phyloP scores from a whole-genome alignment of 2,888 invertebrate species.

The Gari tellinella region DNA sequence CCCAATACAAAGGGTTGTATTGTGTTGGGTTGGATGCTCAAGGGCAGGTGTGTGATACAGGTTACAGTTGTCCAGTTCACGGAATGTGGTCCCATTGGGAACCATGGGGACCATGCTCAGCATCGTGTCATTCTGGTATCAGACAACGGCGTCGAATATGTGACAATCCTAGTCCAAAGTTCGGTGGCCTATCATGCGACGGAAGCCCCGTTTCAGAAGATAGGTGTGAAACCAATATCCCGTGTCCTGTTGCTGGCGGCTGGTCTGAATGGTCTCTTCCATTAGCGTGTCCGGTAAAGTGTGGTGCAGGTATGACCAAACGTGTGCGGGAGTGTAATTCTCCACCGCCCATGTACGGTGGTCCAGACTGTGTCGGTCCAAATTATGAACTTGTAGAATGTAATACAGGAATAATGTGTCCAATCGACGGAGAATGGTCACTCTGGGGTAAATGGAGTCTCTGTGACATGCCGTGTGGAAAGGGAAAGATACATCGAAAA shows the following conservation, averaged over 20 bases:
- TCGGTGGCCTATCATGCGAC: slow-evolving; percentile 23
- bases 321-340: slow-evolving; percentile 33
- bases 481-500: slow-evolving; percentile 7
- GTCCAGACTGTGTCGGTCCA: slow-evolving; percentile 25
- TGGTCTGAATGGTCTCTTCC: slow-evolving; percentile 37
- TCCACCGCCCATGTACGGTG: slow-evolving; percentile 37
- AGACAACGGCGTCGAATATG: slow-evolving; percentile 17
- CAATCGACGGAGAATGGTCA: slow-evolving; percentile 38
- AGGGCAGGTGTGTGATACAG: slow-evolving; percentile 24
- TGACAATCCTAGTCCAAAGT: slow-evolving; percentile 21
- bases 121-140: slow-evolving; percentile 24
- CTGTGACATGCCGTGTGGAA: slow-evolving; percentile 31
- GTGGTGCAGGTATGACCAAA: slow-evolving; percentile 30
- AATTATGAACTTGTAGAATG: slow-evolving; percentile 12
- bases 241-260: slow-evolving; percentile 34
- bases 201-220: slow-evolving; percentile 14
- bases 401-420: slow-evolving; percentile 27
- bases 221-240: slow-evolving; percentile 7
- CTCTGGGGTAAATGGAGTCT: slow-evolving; percentile 21
- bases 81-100: slow-evolving; percentile 43
- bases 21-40: slow-evolving; percentile 26
- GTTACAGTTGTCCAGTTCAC: slow-evolving; percentile 21
- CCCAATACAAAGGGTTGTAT: slow-evolving; percentile 14
- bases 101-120: slow-evolving; percentile 21
- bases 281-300: slow-evolving; percentile 31